Evolutionary conservation across 2,113 vertebrate genomes (phyloP), one percentile per base, ranked within the genome.

Genomic region (Nycticorax nycticorax): DNA sequence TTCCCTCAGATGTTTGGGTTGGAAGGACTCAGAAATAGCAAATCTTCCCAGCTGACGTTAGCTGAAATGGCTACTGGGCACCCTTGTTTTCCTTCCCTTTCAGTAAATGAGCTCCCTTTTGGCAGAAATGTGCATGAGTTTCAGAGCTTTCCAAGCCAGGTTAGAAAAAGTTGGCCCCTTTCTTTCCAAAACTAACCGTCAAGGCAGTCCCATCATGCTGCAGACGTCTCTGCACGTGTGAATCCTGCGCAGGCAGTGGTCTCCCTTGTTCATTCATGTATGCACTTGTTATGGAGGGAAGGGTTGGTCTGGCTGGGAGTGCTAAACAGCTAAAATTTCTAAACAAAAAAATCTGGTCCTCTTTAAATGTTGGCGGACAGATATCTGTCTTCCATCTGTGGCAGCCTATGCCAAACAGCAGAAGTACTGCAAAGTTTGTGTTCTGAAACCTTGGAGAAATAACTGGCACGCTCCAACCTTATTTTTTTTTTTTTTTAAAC

Each of bases 371-470:
- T 89, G 81, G 85, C 2, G 19, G 79, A 77, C 93, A 77, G 72
- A 74, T 94, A 68, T 75, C 93, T 67, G 76, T 81, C 64, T 95
- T 94, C 85, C 92, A 87, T 96, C 83, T 92, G 92, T 67, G 47
- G 52, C 76, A 91, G 33, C 52, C 76, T 78, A 8, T 78, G 76
- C 68, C 77, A 94, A 94, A 91, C 52, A 75, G 43, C 75, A 84
- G 88, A 91, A 94, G 35, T 86, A 41, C 52, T 81, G 79, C 75
- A 74, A 64, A 81, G 24, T 92, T 87, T 63, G 47, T 88, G 32
- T 80, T 94, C 87, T 56, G 64, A 78, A 94, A 87, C 68, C 73
- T 91, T 59, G 18, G 48, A 88, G 76, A 91, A 93, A 48, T 89
- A 92, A 91, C 43, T 93, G 88, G 33, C 56, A 8, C 0, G 0